Percentiles rank a stretch among this genome's conserved stretches.
Evolutionary conservation across 2,797 vertebrate genomes (phyloP).

Genomic region (Prunella strophiata): DNA sequence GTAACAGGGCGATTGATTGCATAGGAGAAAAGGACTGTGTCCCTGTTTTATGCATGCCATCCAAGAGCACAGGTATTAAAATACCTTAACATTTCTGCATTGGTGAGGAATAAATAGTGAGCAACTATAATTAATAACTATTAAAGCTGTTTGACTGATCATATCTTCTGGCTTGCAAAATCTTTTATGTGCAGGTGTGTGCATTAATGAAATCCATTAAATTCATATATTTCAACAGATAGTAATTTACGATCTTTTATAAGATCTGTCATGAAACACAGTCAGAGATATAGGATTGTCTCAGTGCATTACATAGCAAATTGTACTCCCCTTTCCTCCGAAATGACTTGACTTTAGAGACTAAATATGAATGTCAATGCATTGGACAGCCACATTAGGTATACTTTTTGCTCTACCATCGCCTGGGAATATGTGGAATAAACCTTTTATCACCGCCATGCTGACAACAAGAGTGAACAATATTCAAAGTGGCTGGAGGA

Average conservation of each 20-base stretch:
- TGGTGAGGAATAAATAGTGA: slow-evolving; percentile 70
- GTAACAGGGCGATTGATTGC: slow-evolving; percentile 46
- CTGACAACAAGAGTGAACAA: slow-evolving; percentile 40
- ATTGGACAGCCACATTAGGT: slow-evolving; percentile 49
- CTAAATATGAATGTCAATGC: slow-evolving; percentile 74
- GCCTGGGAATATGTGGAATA: slow-evolving; percentile 54
- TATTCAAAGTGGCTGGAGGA: slow-evolving; percentile 60
- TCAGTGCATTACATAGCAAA: slow-evolving; percentile 74
- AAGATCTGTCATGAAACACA: slow-evolving; percentile 79
- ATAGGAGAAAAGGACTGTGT: slow-evolving; percentile 47
- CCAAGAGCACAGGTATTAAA: slow-evolving; percentile 60
- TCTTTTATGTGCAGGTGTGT: slow-evolving; percentile 77
- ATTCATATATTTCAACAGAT: slow-evolving; percentile 83
- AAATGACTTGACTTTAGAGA: slow-evolving; percentile 67
- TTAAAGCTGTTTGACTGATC: slow-evolving; percentile 81
- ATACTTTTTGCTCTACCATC: background rate
- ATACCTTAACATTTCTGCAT: slow-evolving; percentile 46
- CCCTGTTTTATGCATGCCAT: slow-evolving; percentile 39
- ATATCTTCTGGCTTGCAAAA: slow-evolving; percentile 75
- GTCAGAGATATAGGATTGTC: slow-evolving; percentile 76
- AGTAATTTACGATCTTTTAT: slow-evolving; percentile 81
- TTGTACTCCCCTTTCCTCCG: slow-evolving; percentile 35
- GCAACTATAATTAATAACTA: slow-evolving; percentile 79
- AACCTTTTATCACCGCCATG: slow-evolving; percentile 53
- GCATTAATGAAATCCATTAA: slow-evolving; percentile 82